phyloP scores from a whole-genome alignment of 2,113 vertebrate species.

The Bombycilla garrulus region DNA sequence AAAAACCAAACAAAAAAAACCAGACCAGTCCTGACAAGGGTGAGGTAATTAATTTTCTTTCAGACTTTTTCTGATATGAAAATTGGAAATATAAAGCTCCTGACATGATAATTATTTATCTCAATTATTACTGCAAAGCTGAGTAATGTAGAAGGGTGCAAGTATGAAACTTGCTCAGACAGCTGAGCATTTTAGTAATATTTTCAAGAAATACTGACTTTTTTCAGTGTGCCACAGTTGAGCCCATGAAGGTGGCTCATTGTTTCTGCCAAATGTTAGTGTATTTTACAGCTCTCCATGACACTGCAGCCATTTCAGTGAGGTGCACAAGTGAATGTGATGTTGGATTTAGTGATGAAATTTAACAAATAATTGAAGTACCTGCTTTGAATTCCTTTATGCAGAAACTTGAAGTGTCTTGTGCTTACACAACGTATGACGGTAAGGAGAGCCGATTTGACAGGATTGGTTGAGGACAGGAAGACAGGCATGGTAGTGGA shows the following conservation, averaged over 20 bases:
- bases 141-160: not conserved
- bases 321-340: not conserved
- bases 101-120: not conserved
- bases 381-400: not conserved
- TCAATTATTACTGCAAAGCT: not conserved
- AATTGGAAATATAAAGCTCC: not conserved
- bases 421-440: not conserved
- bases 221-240: not conserved
- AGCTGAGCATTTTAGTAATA: not conserved
- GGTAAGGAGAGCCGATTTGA: not conserved
- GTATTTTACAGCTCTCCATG: not conserved
- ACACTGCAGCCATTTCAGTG: not conserved
- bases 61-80: not conserved
- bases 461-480: not conserved
- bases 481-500: not conserved
- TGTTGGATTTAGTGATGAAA: not conserved
- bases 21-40: not conserved
- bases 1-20: not conserved
- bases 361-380: not conserved
- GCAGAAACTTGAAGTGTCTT: not conserved
- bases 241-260: fast-evolving
- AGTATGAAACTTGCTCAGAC: not conserved
- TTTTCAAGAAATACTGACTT: not conserved
- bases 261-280: not conserved
- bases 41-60: not conserved